Percentiles rank a stretch among this genome's conserved stretches.
Conservation (phyloP, 2,888 invertebrate genomes). For the Pammene fasciana region DNA sequence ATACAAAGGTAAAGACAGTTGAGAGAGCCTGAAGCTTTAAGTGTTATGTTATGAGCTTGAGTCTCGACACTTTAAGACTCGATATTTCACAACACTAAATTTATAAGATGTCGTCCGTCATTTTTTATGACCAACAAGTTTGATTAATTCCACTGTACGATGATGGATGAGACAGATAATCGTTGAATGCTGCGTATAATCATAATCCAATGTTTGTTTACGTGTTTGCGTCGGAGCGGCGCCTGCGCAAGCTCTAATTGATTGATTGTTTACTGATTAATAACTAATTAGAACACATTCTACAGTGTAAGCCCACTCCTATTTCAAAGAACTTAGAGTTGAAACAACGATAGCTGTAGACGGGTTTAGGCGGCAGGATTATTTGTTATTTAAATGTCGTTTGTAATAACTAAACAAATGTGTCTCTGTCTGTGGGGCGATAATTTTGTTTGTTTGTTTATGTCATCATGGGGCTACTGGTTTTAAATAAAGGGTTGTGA, state of each 20-base stretch:
- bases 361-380: background rate
- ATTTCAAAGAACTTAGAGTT: background rate
- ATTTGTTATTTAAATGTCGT: constrained; percentile 36
- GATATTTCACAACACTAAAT: no score
- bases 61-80: no score
- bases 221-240: constrained; percentile 53
- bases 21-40: no score
- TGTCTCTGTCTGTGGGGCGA: constrained; percentile 22
- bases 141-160: constrained; percentile 32
- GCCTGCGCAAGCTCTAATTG: constrained; percentile 59
- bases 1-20: no score
- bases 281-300: constrained; percentile 5
- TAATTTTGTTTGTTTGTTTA: constrained; percentile 27
- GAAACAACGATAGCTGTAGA: background rate
- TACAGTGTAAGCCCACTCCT: background rate
- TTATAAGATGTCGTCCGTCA: background rate
- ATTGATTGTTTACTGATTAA: constrained; percentile 49
- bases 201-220: constrained; percentile 70
- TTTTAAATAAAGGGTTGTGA: constrained; percentile 26
- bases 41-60: no score
- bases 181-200: constrained; percentile 57
- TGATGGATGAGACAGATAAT: constrained; percentile 67
- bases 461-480: constrained; percentile 28
- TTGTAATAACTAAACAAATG: constrained; percentile 29
- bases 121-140: constrained; percentile 24